phyloP scores from a whole-genome alignment of 1,140 invertebrate species.

The Platyura marginata region DNA sequence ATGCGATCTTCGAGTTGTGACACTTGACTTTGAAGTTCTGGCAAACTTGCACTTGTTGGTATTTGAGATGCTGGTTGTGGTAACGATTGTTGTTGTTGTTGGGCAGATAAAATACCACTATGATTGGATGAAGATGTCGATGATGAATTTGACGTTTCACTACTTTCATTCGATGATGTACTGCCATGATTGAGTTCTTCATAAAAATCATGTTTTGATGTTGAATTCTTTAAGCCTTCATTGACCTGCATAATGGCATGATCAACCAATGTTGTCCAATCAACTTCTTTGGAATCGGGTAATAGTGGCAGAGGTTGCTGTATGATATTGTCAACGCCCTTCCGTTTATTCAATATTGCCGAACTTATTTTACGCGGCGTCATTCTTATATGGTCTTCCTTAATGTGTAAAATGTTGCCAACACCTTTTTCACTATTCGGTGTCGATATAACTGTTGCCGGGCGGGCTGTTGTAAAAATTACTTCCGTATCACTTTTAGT shows the following conservation, averaged over 20 bases:
- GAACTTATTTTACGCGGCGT: background rate
- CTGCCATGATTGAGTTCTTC: background rate
- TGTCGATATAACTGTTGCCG: constrained; percentile 46
- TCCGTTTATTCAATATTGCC: background rate
- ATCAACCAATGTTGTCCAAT: constrained; percentile 60
- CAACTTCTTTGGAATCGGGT: constrained; percentile 39
- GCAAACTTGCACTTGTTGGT: background rate
- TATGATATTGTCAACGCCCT: constrained; percentile 2
- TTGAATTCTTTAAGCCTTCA: background rate
- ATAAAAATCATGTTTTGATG: background rate
- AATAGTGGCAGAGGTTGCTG: constrained; percentile 26
- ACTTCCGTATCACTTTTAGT: constrained; percentile 29
- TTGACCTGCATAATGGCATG: constrained; percentile 33
- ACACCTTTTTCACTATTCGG: constrained; percentile 7
- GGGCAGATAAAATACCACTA: background rate
- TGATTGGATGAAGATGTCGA: background rate
- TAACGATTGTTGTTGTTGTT: too few species aligned
- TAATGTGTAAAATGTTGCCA: constrained; percentile 3
- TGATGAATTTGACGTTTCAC: background rate
- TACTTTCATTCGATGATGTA: background rate
- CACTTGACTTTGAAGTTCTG: constrained; percentile 38
- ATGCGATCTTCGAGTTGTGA: constrained; percentile 42
- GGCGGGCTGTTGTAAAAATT: constrained; percentile 49
- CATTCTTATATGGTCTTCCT: constrained; percentile 2
- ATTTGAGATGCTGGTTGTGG: too few species aligned